These are phyloP conservation scores for Diabrotica undecimpunctata DNA, from an alignment of 1,140 invertebrate species.

Conservation along the genomic window DNA sequence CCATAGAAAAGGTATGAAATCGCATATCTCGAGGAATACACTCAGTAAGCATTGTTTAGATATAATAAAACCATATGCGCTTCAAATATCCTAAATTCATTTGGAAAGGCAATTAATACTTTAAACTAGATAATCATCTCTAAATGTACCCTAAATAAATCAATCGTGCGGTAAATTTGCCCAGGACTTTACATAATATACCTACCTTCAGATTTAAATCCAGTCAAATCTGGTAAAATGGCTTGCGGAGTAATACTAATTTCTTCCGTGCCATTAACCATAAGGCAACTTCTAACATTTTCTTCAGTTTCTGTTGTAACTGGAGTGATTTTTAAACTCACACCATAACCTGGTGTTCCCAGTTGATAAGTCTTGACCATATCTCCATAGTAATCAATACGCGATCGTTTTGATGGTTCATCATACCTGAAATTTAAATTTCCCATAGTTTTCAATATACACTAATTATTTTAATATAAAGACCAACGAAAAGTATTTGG, in stretches of 20 bases:
- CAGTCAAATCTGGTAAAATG: constrained; percentile 77
- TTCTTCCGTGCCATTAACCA: constrained; percentile 73
- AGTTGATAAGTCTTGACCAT: constrained; percentile 89
- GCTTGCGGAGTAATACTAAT: constrained; percentile 65
- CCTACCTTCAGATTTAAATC: constrained; percentile 64
- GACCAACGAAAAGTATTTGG: background rate
- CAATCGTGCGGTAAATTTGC: too few relatives aligned
- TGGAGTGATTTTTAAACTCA: constrained; percentile 80
- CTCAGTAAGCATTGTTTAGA: background rate
- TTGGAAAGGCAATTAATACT: too few relatives aligned
- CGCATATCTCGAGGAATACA: too few relatives aligned
- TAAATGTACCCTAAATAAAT: too few relatives aligned
- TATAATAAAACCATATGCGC: too few relatives aligned
- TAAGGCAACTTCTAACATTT: constrained; percentile 77
- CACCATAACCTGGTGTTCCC: constrained; percentile 61
- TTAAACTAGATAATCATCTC: too few relatives aligned
- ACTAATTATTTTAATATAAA: background rate
- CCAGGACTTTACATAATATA: background rate
- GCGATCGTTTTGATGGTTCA: constrained; percentile 64
- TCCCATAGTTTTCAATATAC: background rate
- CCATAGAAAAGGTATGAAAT: too few relatives aligned
- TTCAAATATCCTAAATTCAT: too few relatives aligned
- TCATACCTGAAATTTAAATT: constrained; percentile 55
- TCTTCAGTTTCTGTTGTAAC: constrained; percentile 70
- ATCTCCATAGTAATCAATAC: constrained; percentile 94